phyloP scores from a whole-genome alignment of 2,113 vertebrate species.

The Otocyon megalotis region DNA sequence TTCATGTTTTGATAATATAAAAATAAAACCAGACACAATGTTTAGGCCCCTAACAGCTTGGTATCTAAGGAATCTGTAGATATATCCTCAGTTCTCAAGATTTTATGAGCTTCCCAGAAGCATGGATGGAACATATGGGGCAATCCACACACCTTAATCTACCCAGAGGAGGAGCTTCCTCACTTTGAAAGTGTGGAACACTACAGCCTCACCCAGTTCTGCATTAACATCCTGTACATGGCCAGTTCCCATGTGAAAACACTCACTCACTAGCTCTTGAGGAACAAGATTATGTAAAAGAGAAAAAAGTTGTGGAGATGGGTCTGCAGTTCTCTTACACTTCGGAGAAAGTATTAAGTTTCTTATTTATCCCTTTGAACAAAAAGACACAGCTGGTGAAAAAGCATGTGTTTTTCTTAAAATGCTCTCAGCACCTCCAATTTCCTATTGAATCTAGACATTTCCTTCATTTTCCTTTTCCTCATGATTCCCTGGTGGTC shows the following conservation, averaged over 20 bases:
- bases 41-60: neutral
- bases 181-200: neutral
- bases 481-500: slow-evolving; percentile 24
- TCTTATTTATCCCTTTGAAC: slow-evolving; percentile 14
- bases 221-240: neutral
- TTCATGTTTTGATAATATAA: neutral
- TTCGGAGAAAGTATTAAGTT: neutral
- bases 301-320: neutral
- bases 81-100: neutral
- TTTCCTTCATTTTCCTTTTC: slow-evolving; percentile 60
- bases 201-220: neutral
- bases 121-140: neutral
- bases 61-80: neutral
- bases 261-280: neutral
- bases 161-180: neutral
- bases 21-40: neutral
- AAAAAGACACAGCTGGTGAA: neutral
- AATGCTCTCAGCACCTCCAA: neutral
- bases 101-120: neutral
- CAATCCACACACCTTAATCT: neutral
- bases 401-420: slow-evolving; percentile 63
- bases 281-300: neutral
- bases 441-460: slow-evolving; percentile 47
- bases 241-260: neutral
- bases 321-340: neutral